Evolutionary conservation across 2,888 invertebrate species (phyloP).

Genomic region (Acleris literana): DNA sequence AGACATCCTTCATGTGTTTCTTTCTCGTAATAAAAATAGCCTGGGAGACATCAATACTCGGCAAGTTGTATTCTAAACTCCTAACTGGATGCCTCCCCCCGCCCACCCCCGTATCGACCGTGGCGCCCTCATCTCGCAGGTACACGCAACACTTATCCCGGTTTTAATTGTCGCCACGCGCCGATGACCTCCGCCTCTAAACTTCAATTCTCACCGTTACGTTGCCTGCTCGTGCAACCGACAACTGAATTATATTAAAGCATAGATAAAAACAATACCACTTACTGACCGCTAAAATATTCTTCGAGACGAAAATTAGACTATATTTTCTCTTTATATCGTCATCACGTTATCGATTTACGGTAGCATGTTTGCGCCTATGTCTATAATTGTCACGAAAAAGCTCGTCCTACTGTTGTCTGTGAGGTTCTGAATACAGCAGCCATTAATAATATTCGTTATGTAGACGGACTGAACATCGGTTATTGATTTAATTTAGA

Average conservation of each 20-base stretch:
- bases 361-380: neutral
- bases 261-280: slow-evolving; percentile 30
- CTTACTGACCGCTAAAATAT: slow-evolving; percentile 25
- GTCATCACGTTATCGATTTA: slow-evolving; percentile 3
- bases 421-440: neutral
- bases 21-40: slow-evolving; percentile 55
- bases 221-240: slow-evolving; percentile 39
- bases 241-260: slow-evolving; percentile 18
- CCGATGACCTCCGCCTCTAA: slow-evolving; percentile 68
- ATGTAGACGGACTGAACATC: slow-evolving; percentile 1
- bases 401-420: neutral
- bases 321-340: slow-evolving; percentile 18
- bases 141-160: slow-evolving; percentile 82
- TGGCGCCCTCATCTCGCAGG: slow-evolving; percentile 80
- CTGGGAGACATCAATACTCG: slow-evolving; percentile 70
- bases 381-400: neutral
- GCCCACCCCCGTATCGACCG: slow-evolving; percentile 74
- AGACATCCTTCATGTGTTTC: slow-evolving; percentile 46
- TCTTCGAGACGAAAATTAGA: slow-evolving; percentile 34
- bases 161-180: slow-evolving; percentile 82
- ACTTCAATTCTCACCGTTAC: slow-evolving; percentile 54
- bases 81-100: slow-evolving; percentile 66
- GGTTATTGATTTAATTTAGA: slow-evolving; percentile 1
- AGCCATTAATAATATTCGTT: neutral
- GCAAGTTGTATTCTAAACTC: slow-evolving; percentile 79